Base-by-base conservation (phyloP, 1,140 invertebrate species). In the Homarus americanus region DNA sequence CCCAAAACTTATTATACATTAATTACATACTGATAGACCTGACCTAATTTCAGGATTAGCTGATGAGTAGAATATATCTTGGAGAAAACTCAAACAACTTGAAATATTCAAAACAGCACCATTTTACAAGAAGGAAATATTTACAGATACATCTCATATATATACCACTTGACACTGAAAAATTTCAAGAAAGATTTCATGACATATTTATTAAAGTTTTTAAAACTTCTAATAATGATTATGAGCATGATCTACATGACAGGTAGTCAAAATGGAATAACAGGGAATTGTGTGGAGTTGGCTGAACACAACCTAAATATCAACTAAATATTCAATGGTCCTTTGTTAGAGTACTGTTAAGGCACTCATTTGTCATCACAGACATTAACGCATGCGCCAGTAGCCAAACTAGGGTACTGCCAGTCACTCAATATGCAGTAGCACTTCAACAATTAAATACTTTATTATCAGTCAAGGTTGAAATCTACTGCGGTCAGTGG, bases 261-360 rank as follows among this genome's bases (percentile, higher is more conserved):
- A 86, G 83, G 83, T 86, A 73, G 83, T 73, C 83, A 86, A 75
- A 86, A 86, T 86, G 83, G 83, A 86, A 86, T 86, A 86, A 73
- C 32, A 73, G 72, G 83, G 83, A 86, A 86, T 86, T 86, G 58
- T 75, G 69, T 73, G 83, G 83, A 86, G 83, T 86, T 86, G 83
- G 83, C 83, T 86, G 83, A 82, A 86, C 83, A 86, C 83, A 86
- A 86, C 83, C 83, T 86, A 86, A 76, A 83, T 83, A 83, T 86
- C 15, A 86, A 86, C 72, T 73, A 86, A 86, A 75, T 76, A 72
- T 53, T 86, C 63, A 83, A 86, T 86, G 83, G 83, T 86, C 83
- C 83, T 86, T 76, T 86, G 83, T 86, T 76, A 86, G 83, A 73
- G 83, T 76, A 86, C 83, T 86, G 36, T 69, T 86, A 86, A 86